phyloP scores from a whole-genome alignment of 2,888 invertebrate species.

The Homarus gammarus region DNA sequence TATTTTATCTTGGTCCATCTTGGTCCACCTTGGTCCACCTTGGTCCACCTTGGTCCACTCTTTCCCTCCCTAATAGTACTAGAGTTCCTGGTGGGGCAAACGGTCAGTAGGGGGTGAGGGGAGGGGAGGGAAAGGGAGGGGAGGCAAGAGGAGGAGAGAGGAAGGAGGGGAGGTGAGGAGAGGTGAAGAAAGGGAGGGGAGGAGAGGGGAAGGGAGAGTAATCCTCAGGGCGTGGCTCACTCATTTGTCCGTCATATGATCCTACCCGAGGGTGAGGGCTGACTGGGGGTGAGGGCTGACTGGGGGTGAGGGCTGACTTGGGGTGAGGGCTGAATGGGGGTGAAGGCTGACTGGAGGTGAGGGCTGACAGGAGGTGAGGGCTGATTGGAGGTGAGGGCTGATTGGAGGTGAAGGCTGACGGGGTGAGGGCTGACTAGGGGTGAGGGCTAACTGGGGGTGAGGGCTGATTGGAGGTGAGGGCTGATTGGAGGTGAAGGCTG shows the following conservation, averaged over 20 bases:
- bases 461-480: no score
- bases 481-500: no score
- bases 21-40: no score
- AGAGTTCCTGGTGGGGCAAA: no score
- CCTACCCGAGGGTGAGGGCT: background rate
- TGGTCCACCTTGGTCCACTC: no score
- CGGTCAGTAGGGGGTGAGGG: background rate
- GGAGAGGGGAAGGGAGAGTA: background rate
- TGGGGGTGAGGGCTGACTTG: background rate
- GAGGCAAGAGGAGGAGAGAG: background rate
- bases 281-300: background rate
- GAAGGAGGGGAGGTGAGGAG: background rate
- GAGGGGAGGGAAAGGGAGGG: background rate
- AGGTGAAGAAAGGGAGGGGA: background rate
- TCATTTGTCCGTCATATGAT: background rate
- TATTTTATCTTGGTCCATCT: no score
- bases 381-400: no score
- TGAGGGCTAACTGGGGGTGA: no score
- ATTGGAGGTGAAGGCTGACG: no score
- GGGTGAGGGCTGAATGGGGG: background rate
- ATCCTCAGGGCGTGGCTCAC: no score
- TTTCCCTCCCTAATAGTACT: no score
- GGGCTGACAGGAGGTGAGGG: background rate
- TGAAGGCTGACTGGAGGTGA: background rate
- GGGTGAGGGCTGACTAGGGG: no score